Base-by-base conservation (phyloP, 2,797 vertebrate species). In the Acomys russatus region DNA sequence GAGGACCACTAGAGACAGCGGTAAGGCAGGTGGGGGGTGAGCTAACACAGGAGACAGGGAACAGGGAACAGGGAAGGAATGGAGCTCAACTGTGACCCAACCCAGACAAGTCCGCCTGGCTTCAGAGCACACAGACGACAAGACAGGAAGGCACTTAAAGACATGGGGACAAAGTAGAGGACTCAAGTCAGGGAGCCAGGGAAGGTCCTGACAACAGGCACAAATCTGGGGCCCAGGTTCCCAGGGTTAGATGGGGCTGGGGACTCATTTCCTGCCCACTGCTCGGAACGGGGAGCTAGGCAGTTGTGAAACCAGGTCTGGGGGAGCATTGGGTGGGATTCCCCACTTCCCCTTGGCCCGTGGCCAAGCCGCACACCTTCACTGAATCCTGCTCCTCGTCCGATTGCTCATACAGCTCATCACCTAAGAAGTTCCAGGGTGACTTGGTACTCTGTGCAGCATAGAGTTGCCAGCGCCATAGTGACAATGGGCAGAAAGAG, bases 391-490 rank as follows among this genome's bases (percentile, higher is more conserved):
- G 99, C 96, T 99, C 99, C 98, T 99, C 99, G 0, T 99, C 99
- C 0, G 99, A 99, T 97, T 99, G 99, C 97, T 99, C 99, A 0
- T 99, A 99, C 0, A 99, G 98, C 80, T 99, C 99, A 0, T 99
- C 99, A 0, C 99, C 99, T 44, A 99, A 98, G 98, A 99, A 99
- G 95, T 99, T 99, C 99, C 99, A 99, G 0, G 99, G 99, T 0
- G 99, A 99, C 76, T 99, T 99, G 84, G 99, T 99, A 77, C 99
- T 99, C 98, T 99, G 99, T 14, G 99, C 99, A 0, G 99, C 99
- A 0, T 99, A 99, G 30, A 99, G 99, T 98, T 99, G 99, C 99
- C 99, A 99, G 94, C 99, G 99, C 99, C 99, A 99, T 63, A 99
- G 98, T 0, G 99, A 99, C 28, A 99, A 98, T 0, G 99, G 99